Conservation (phyloP, 2,113 vertebrate species). For the Carlito syrichta region DNA sequence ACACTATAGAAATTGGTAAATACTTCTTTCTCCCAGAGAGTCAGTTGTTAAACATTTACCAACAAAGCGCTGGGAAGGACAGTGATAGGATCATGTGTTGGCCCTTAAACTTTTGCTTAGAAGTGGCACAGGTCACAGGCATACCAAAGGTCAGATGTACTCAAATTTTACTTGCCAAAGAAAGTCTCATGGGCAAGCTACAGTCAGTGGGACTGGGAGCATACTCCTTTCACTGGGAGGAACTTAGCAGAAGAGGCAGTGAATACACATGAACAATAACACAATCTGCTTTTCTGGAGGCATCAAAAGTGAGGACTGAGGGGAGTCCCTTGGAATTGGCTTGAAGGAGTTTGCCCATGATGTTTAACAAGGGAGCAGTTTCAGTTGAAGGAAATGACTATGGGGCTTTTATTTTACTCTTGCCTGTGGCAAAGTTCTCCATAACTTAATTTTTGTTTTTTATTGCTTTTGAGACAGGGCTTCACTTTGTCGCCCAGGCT, state of each 20-base stretch:
- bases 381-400: not conserved
- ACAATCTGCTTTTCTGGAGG: not conserved
- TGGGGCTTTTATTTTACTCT: not conserved
- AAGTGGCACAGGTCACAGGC: not conserved
- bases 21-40: not conserved
- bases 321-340: not conserved
- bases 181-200: not conserved
- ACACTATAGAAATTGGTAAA: not conserved
- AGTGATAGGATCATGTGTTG: not conserved
- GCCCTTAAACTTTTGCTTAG: not conserved
- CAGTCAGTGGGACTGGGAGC: not conserved
- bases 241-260: not conserved
- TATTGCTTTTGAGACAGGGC: too few species aligned
- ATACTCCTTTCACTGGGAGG: not conserved
- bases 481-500: too few species aligned
- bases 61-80: not conserved
- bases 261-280: not conserved
- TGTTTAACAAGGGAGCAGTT: slow-evolving; percentile 5
- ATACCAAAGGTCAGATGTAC: not conserved
- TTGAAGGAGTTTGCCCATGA: not conserved
- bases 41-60: not conserved
- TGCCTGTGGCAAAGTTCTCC: not conserved
- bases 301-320: not conserved
- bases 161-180: not conserved
- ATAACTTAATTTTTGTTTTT: not conserved